A percentile compares a stretch with the other conserved stretches of the same genome.
Evolutionary conservation across 2,888 invertebrate genomes (phyloP).

Genomic region (Melinopterus prodromus): DNA sequence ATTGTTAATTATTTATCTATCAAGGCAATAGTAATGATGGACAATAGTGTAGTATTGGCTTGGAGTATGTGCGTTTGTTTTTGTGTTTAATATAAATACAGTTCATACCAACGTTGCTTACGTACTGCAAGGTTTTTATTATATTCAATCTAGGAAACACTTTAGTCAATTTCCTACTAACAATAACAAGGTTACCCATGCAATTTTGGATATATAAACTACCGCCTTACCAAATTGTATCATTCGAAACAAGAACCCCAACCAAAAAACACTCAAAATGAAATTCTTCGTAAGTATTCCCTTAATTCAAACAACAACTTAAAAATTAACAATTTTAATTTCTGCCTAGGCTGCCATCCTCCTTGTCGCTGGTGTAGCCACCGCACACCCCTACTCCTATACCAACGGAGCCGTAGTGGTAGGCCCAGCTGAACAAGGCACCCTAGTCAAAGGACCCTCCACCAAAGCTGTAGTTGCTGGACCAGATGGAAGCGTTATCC

Average conservation of each 20-base stretch:
- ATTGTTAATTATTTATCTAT: no score
- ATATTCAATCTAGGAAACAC: background rate
- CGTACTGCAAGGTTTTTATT: background rate
- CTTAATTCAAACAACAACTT: background rate
- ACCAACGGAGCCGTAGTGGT: constrained; percentile 41
- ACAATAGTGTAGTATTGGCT: no score
- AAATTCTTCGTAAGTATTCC: background rate
- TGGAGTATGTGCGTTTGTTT: no score
- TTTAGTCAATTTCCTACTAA: background rate
- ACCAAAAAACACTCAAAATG: background rate
- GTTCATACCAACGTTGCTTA: no score
- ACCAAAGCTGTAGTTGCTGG: constrained; percentile 49
- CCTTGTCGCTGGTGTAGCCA: constrained; percentile 47
- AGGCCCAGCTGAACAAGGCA: constrained; percentile 53
- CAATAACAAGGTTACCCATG: background rate
- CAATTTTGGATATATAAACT: background rate
- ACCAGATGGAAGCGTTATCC: constrained; percentile 60
- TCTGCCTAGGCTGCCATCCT: constrained; percentile 44
- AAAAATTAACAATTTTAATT: background rate
- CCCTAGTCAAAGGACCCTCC: constrained; percentile 51
- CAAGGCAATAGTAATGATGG: no score
- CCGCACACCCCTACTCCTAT: constrained; percentile 51
- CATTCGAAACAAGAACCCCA: background rate
- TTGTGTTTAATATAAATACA: no score
- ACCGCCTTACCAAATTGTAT: background rate